Evolutionary conservation across 2,888 invertebrate genomes (phyloP).

Genomic region (Eurois occulta): DNA sequence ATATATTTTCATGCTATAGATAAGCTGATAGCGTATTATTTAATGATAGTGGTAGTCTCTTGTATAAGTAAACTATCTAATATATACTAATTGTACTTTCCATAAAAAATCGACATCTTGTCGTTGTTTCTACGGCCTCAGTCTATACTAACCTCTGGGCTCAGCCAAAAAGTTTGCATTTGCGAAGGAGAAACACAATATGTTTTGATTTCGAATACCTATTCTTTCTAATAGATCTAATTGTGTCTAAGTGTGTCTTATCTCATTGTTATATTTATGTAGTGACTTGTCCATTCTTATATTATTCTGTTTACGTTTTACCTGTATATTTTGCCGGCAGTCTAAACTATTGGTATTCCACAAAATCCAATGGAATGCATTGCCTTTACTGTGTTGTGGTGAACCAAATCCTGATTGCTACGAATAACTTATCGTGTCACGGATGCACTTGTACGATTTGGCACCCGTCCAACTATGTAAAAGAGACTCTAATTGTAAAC

Average conservation of each 20-base stretch:
- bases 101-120: neutral
- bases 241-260: neutral
- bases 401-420: conserved; percentile 34
- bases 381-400: conserved; percentile 15
- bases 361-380: conserved; percentile 15
- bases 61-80: neutral
- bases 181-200: neutral
- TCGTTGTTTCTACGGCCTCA: neutral
- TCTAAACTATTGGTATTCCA: neutral
- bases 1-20: neutral
- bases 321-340: neutral
- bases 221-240: neutral
- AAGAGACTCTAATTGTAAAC: conserved; percentile 50
- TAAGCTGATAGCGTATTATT: neutral
- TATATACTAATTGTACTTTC: neutral
- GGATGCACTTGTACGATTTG: conserved; percentile 45
- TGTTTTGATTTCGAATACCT: neutral
- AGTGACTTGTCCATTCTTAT: neutral
- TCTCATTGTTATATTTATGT: neutral
- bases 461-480: conserved; percentile 42
- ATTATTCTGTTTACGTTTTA: neutral
- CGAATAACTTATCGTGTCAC: conserved; percentile 41
- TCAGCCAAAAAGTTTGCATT: neutral
- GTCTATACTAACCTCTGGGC: neutral
- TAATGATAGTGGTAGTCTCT: neutral